phyloP scores from a whole-genome alignment of 2,113 vertebrate species.

The Pedionomus torquatus region DNA sequence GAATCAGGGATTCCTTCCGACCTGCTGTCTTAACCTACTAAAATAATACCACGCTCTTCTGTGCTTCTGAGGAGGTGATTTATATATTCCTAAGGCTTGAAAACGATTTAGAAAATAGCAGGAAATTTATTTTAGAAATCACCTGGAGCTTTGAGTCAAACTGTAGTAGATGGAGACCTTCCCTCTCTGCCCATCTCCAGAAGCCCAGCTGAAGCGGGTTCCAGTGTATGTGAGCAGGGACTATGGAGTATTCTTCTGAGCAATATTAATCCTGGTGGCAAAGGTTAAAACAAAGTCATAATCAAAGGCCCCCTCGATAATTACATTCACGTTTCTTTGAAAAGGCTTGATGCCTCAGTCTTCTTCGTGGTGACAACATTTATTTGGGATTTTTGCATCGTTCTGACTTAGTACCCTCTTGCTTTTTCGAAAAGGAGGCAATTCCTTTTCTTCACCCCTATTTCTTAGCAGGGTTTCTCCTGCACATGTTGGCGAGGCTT shows the following conservation, averaged over 20 bases:
- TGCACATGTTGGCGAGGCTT: fast-evolving
- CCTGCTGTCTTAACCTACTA: not conserved
- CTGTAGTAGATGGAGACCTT: not conserved
- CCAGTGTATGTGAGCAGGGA: not conserved
- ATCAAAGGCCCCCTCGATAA: not conserved
- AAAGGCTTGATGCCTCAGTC: not conserved
- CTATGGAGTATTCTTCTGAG: not conserved
- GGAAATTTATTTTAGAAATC: not conserved
- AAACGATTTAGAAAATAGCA: not conserved
- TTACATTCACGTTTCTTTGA: not conserved
- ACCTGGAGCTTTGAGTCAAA: not conserved
- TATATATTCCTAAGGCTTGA: not conserved
- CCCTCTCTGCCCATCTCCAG: not conserved
- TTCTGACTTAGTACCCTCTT: not conserved
- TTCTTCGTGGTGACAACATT: not conserved
- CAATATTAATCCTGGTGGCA: not conserved
- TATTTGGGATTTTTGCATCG: not conserved
- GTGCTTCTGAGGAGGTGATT: not conserved
- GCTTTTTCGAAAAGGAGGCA: not conserved
- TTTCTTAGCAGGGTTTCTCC: not conserved
- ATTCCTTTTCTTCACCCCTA: not conserved
- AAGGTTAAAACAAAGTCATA: not conserved
- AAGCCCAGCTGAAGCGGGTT: not conserved
- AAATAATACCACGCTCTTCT: not conserved
- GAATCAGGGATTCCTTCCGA: not conserved